Conservation (phyloP, 2,113 vertebrate genomes). For the Tragelaphus scriptus region DNA sequence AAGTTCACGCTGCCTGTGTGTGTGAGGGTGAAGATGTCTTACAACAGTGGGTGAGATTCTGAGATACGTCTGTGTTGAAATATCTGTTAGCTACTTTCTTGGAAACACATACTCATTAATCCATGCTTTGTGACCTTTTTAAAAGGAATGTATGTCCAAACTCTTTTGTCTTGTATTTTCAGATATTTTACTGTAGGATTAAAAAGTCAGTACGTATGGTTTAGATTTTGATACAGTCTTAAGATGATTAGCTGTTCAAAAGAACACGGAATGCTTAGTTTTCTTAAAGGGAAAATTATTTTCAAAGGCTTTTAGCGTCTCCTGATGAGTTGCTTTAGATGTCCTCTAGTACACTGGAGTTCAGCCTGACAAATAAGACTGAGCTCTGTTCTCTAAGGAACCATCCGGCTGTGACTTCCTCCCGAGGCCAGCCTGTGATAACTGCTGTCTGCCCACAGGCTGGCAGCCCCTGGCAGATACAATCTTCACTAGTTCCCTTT, state of each 20-base stretch:
- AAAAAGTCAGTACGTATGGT: not conserved
- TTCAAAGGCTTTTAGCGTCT: not conserved
- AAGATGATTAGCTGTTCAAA: not conserved
- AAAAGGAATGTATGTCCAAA: not conserved
- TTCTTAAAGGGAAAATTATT: not conserved
- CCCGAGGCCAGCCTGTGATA: fast-evolving
- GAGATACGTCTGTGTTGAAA: not conserved
- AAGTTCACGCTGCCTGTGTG: fast-evolving
- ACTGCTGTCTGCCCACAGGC: not conserved
- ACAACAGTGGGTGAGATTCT: no score
- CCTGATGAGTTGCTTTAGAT: not conserved
- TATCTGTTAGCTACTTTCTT: not conserved
- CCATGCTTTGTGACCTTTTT: not conserved
- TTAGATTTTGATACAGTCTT: not conserved
- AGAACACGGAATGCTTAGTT: not conserved
- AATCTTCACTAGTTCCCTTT: fast-evolving
- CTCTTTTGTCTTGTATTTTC: not conserved
- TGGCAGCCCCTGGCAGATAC: not conserved
- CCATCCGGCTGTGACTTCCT: fast-evolving
- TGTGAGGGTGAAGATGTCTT: not conserved
- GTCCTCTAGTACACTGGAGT: not conserved
- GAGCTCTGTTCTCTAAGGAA: not conserved
- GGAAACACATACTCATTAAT: not conserved
- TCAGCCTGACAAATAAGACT: no score
- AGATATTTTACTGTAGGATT: not conserved